phyloP scores from a whole-genome alignment of 2,797 vertebrate genomes.

The Darevskia nairensis region DNA sequence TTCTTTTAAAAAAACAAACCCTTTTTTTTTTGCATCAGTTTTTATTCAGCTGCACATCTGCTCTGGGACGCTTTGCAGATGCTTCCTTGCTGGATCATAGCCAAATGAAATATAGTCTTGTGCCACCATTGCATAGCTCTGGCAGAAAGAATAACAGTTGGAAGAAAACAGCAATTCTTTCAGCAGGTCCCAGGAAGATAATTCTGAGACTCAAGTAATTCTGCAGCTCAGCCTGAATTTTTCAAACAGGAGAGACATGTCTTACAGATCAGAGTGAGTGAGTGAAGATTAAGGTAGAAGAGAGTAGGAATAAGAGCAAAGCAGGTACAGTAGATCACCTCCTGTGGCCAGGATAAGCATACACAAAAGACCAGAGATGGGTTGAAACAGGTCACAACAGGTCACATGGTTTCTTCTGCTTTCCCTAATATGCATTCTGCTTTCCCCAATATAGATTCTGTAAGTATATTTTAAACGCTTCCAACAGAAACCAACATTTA shows the following conservation, averaged over 20 bases:
- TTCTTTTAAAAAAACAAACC: constrained; percentile 15
- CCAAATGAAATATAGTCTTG: constrained; percentile 46
- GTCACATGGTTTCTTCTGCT: too few relatives aligned
- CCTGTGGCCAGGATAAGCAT: too few relatives aligned
- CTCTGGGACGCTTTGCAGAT: constrained; percentile 54
- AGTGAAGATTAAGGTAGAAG: too few relatives aligned
- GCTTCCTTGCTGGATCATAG: constrained; percentile 40
- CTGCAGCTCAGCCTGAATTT: background rate
- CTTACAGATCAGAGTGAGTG: background rate
- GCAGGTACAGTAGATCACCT: too few relatives aligned
- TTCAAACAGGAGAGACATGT: background rate
- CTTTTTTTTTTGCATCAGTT: constrained; percentile 48
- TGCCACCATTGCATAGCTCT: constrained; percentile 18
- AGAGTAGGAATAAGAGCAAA: too few relatives aligned
- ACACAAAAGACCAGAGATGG: too few relatives aligned
- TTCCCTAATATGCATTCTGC: too few relatives aligned
- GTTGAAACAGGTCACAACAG: too few relatives aligned
- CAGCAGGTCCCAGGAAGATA: background rate
- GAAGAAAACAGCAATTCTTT: constrained; percentile 11
- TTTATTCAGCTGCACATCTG: constrained; percentile 30
- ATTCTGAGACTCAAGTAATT: background rate
- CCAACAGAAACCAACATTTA: background rate
- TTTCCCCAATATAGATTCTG: too few relatives aligned
- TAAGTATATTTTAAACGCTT: too few relatives aligned
- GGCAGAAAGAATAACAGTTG: constrained; percentile 18